Conservation (phyloP, 2,113 vertebrate species). For the Ctenodactylus gundi region DNA sequence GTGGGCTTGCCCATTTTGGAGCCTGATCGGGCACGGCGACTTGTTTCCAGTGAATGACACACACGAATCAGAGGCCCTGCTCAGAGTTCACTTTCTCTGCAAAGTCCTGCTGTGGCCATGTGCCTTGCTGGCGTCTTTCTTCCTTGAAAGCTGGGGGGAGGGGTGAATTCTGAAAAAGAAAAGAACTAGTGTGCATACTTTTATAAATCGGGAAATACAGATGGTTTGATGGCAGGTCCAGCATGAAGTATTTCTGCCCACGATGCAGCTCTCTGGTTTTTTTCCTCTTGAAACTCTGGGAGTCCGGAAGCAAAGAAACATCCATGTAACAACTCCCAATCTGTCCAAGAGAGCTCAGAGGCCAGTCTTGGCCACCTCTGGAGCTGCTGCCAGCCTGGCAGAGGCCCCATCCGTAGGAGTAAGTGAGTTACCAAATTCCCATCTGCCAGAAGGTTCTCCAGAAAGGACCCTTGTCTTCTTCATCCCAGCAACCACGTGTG, state of each 20-base stretch:
- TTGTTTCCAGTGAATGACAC: background rate
- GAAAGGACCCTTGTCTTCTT: no score
- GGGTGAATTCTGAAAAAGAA: background rate
- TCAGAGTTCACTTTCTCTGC: constrained; percentile 26
- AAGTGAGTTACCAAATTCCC: background rate
- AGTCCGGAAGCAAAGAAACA: background rate
- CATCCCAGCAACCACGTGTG: accelerated
- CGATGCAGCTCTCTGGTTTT: background rate
- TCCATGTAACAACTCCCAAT: background rate
- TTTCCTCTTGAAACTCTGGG: background rate
- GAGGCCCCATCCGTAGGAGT: no score
- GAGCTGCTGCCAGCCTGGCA: background rate
- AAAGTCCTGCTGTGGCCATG: constrained; percentile 4
- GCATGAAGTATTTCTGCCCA: background rate
- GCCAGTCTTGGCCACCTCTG: background rate
- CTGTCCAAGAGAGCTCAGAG: background rate
- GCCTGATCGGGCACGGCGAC: no score
- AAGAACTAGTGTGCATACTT: background rate
- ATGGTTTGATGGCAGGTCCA: background rate
- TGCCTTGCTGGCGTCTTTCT: background rate
- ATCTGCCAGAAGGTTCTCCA: background rate
- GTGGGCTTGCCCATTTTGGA: background rate
- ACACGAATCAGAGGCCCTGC: background rate
- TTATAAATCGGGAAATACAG: background rate
- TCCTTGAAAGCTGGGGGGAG: background rate